Evolutionary conservation across 2,797 vertebrate genomes (phyloP).

Genomic region (Notamacropus eugenii): DNA sequence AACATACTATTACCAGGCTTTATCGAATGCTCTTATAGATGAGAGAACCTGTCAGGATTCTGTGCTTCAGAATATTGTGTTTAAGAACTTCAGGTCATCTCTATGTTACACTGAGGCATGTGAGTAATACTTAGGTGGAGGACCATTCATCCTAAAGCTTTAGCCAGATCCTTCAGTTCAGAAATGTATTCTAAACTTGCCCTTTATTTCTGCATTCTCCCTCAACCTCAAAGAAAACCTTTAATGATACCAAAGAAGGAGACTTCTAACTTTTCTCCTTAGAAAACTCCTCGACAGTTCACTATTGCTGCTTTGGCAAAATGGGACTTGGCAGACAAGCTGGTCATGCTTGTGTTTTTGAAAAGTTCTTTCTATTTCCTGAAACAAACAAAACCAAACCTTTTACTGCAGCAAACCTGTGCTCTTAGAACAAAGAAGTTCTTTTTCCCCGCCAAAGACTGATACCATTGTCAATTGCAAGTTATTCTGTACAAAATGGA

Average conservation of each 20-base stretch:
- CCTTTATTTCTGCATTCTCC: not conserved
- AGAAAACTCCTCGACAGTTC: not conserved
- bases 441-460: conserved; percentile 21
- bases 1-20: not conserved
- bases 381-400: conserved; percentile 21
- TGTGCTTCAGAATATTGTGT: not conserved
- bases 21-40: not conserved
- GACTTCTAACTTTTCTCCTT: conserved; percentile 36
- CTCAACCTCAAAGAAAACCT: not conserved
- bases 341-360: conserved; percentile 8
- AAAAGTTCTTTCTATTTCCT: conserved; percentile 4
- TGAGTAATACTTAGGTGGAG: not conserved
- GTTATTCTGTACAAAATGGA: conserved; percentile 38
- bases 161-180: not conserved
- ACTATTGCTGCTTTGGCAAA: conserved; percentile 20
- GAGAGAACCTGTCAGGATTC: not conserved
- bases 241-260: not conserved
- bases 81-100: too few relatives aligned
- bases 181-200: not conserved
- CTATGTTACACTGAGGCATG: too few relatives aligned
- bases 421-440: conserved; percentile 30
- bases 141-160: not conserved
- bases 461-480: conserved; percentile 18
- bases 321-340: not conserved
- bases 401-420: not conserved